These are phyloP conservation scores for Cyphomyrmex costatus DNA, from an alignment of 1,140 invertebrate species.

Conservation along the genomic window DNA sequence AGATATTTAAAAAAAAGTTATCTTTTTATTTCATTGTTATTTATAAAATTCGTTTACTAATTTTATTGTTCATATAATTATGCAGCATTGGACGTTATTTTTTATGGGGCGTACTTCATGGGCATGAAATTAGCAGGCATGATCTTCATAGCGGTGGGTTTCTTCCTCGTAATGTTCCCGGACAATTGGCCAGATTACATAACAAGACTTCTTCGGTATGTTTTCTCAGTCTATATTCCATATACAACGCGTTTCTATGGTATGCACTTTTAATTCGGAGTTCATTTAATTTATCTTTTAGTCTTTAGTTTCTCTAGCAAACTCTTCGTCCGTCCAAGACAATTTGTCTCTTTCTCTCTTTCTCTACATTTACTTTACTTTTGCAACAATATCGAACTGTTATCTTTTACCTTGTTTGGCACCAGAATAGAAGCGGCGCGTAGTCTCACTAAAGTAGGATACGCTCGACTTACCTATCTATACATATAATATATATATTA, in stretches of 20 bases:
- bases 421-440: slow-evolving; percentile 80
- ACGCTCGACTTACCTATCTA: slow-evolving; percentile 58
- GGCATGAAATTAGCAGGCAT: slow-evolving; percentile 98
- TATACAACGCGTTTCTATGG: slow-evolving; percentile 71
- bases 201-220: slow-evolving; percentile 94
- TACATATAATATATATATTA: slow-evolving; percentile 44
- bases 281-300: slow-evolving; percentile 76
- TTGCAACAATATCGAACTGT: slow-evolving; percentile 76
- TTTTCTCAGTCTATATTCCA: slow-evolving; percentile 69
- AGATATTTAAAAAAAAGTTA: not conserved
- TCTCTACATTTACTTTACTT: slow-evolving; percentile 65
- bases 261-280: slow-evolving; percentile 81
- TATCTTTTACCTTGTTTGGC: slow-evolving; percentile 77
- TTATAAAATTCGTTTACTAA: not conserved
- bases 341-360: slow-evolving; percentile 70
- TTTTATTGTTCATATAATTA: slow-evolving; percentile 61
- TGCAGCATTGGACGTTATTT: slow-evolving; percentile 94
- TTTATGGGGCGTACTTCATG: slow-evolving; percentile 94
- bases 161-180: slow-evolving; percentile 97
- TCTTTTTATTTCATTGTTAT: not conserved
- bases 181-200: slow-evolving; percentile 98
- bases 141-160: slow-evolving; percentile 95
- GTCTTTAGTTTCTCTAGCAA: slow-evolving; percentile 81
- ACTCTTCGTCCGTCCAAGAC: slow-evolving; percentile 68
- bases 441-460: slow-evolving; percentile 76